phyloP scores from a whole-genome alignment of 2,113 vertebrate species.

The Monopterus albus region DNA sequence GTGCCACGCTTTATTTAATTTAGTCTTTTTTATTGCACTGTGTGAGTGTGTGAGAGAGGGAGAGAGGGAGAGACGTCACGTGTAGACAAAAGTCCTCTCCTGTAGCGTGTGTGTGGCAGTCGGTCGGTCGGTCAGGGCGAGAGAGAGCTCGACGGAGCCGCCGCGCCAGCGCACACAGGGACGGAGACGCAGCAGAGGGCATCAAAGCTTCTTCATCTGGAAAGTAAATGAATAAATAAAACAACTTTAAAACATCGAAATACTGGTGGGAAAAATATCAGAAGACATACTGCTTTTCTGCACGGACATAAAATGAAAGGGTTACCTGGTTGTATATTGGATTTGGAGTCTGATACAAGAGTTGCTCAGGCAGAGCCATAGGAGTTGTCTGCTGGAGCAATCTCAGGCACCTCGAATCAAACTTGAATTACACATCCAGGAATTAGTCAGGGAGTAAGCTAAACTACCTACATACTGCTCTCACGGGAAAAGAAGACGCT shows the following conservation, averaged over 20 bases:
- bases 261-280: not conserved
- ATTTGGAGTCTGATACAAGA: constrained; percentile 66
- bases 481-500: constrained; percentile 35
- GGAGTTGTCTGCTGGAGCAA: constrained; percentile 41
- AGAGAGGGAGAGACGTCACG: constrained; percentile 73
- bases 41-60: constrained; percentile 31
- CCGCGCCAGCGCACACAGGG: constrained; percentile 64
- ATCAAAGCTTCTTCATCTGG: constrained; percentile 49
- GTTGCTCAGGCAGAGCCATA: constrained; percentile 43
- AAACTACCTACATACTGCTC: constrained; percentile 20
- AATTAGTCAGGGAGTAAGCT: constrained; percentile 58
- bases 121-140: constrained; percentile 19
- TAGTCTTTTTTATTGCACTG: not conserved
- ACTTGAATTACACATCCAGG: constrained; percentile 54
- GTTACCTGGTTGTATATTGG: constrained; percentile 57
- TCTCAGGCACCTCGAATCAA: constrained; percentile 47
- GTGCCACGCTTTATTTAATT: not conserved
- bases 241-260: constrained; percentile 2
- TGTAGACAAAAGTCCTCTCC: constrained; percentile 68
- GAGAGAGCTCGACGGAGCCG: constrained; percentile 22
- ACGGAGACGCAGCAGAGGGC: constrained; percentile 62
- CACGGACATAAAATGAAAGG: constrained; percentile 79
- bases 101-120: constrained; percentile 60
- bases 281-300: constrained; percentile 7
- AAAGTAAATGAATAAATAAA: not conserved